Evolutionary conservation across 2,888 invertebrate genomes (phyloP), one percentile per base, ranked within the genome.

Genomic region (Embidobia sp.): DNA sequence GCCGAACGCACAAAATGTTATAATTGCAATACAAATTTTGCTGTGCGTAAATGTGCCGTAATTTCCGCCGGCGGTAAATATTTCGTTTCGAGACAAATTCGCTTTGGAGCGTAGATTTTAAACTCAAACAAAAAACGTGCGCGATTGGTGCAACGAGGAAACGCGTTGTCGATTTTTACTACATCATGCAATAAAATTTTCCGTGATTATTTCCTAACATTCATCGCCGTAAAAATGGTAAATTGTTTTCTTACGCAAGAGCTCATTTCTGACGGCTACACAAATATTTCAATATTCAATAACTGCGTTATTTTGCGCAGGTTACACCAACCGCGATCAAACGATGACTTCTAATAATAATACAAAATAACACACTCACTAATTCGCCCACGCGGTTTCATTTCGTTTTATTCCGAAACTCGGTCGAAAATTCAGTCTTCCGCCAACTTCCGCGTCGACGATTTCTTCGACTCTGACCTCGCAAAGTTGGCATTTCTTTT

Each of bases 381-480:
- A 44, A 42, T 37, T 37, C 83, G 81, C 84, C 83, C 80, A 84
- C 85, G 80, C 81, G 44, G 57, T 76, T 76, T 42, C 53, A 78
- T 80, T 7, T 61, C 64, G 76, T 73, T 79, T 73, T 76, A 78
- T 75, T 78, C 74, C 67, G 79, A 83, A 81, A 73, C 76, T 40
- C 77, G 64, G 76, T 79, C 81, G 73, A 77, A 70, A 82, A 82
- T 84, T 85, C 82, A 86, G 86, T 86, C 80, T 81, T 74, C 69
- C 79, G 79, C 73, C 81, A 83, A 79, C 79, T 78, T 78, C 81
- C 82, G 77, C 63, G 63, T 77, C 79, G 80, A 79, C 80, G 77
- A 81, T n/a, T n/a, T n/a, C n/a, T n/a, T n/a, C n/a, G n/a, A n/a
- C n/a, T n/a, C n/a, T n/a, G n/a, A n/a, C n/a, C 77, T 78, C 44